These are phyloP conservation scores for Hemiprocne comata DNA, from an alignment of 2,113 vertebrate genomes.

Conservation along the genomic window DNA sequence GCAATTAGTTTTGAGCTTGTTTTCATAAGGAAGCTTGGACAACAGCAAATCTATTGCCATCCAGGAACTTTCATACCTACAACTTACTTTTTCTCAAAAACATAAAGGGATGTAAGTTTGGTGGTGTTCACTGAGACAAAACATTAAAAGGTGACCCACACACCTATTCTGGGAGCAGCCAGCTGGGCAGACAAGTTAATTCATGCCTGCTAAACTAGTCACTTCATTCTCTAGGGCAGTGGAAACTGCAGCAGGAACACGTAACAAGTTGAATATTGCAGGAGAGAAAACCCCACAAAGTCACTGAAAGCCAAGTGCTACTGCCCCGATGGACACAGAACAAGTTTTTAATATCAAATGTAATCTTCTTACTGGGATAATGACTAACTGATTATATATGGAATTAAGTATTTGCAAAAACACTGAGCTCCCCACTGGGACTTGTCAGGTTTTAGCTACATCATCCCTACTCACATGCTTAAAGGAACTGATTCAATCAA, in stretches of 20 bases:
- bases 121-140: not conserved
- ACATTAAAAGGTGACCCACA: not conserved
- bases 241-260: not conserved
- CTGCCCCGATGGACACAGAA: not conserved
- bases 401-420: not conserved
- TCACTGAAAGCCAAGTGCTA: not conserved
- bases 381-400: not conserved
- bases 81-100: too few species aligned
- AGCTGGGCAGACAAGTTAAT: not conserved
- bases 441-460: not conserved
- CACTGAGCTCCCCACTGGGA: not conserved
- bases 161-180: not conserved
- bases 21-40: not conserved
- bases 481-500: not conserved
- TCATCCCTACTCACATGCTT: not conserved
- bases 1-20: not conserved
- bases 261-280: not conserved
- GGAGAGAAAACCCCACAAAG: not conserved
- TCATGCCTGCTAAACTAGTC: not conserved
- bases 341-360: not conserved
- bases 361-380: not conserved
- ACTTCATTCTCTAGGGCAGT: not conserved
- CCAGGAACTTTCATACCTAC: not conserved
- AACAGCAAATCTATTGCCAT: not conserved
- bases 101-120: not conserved